Evolutionary conservation across 1,140 invertebrate genomes (phyloP).

Genomic region (Mactra quadrangularis): DNA sequence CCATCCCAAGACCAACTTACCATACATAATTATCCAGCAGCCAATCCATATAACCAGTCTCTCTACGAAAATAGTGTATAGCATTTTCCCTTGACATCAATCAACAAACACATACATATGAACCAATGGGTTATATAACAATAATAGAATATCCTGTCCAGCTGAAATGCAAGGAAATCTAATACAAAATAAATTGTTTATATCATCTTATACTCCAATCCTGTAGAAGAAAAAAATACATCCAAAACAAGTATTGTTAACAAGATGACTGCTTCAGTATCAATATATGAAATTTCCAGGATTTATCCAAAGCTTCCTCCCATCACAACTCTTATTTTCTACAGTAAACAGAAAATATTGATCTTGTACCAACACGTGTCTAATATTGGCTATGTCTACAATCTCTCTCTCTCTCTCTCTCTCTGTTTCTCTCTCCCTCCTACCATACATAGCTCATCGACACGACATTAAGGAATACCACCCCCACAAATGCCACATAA

Average conservation of each 20-base stretch:
- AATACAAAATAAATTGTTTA: too few relatives aligned
- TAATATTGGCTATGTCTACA: background rate
- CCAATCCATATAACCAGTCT: background rate
- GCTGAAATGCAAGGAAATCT: background rate
- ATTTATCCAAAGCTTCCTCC: background rate
- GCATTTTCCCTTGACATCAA: background rate
- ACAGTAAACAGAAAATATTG: constrained; percentile 15
- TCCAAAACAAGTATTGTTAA: too few relatives aligned
- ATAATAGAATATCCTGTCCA: background rate
- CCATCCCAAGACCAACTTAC: too few relatives aligned
- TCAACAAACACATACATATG: background rate
- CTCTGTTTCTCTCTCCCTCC: too few relatives aligned
- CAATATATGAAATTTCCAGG: too few relatives aligned
- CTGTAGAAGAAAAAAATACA: too few relatives aligned
- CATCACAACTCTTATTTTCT: background rate
- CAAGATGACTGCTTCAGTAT: too few relatives aligned
- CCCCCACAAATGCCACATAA: too few relatives aligned
- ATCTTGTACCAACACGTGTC: constrained; percentile 33
- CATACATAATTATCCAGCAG: too few relatives aligned
- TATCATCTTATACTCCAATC: too few relatives aligned
- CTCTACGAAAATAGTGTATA: background rate
- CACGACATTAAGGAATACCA: too few relatives aligned
- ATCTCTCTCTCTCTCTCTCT: background rate
- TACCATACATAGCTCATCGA: too few relatives aligned
- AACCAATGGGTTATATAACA: background rate